A percentile compares a stretch with the other conserved stretches of the same genome.
Conservation (phyloP, 2,888 invertebrate species). For the Metellina segmentata region DNA sequence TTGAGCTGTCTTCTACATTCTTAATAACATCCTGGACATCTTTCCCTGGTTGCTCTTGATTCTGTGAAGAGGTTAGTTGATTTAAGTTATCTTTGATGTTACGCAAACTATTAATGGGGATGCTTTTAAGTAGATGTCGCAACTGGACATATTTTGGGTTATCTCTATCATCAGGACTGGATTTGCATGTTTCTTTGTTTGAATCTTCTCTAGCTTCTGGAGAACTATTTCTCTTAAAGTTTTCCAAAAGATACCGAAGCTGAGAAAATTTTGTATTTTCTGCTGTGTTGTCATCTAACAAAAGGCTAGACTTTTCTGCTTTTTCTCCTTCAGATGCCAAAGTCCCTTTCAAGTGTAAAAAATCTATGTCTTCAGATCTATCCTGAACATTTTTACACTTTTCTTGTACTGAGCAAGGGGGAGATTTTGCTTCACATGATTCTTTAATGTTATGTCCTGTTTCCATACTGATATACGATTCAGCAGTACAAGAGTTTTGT, state of each 20-base stretch:
- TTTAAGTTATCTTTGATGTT: constrained; percentile 10
- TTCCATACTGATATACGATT: neutral
- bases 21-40: neutral
- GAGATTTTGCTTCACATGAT: neutral
- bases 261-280: constrained; percentile 57
- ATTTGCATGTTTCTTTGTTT: constrained; percentile 5
- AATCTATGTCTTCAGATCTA: too few relatives aligned
- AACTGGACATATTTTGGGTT: constrained; percentile 6
- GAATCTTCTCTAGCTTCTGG: constrained; percentile 4
- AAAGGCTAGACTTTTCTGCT: neutral
- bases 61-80: constrained; percentile 3
- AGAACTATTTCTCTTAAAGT: neutral
- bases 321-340: neutral
- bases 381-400: neutral
- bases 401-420: neutral
- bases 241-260: constrained; percentile 62
- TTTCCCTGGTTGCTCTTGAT: neutral
- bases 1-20: neutral
- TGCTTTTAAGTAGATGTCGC: constrained; percentile 18
- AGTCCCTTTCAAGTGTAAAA: too few relatives aligned
- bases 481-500: neutral
- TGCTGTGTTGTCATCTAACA: neutral
- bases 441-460: neutral
- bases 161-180: neutral
- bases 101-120: neutral